Conservation (phyloP, 2,113 vertebrate species). For the Microcebus lehilahytsara region DNA sequence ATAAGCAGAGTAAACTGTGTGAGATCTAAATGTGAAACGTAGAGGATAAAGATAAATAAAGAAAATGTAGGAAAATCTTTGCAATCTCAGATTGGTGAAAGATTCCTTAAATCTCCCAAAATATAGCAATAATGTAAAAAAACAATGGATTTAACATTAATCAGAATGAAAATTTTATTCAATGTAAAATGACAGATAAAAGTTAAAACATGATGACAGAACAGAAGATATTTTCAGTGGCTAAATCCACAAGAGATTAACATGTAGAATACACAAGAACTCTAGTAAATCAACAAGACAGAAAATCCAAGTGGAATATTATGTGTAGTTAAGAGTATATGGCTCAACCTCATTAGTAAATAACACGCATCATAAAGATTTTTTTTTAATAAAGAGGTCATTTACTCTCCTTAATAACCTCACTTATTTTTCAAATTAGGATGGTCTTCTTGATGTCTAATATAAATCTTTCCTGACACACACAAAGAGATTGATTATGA, state of each 20-base stretch:
- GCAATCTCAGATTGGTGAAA: not conserved
- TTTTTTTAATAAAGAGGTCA: not conserved
- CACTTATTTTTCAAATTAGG: not conserved
- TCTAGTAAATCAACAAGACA: not conserved
- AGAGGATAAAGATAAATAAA: not conserved
- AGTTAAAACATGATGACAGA: not conserved
- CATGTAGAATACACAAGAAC: not conserved
- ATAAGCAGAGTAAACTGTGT: not conserved
- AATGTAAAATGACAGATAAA: not conserved
- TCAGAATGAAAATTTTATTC: not conserved
- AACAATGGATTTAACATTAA: not conserved
- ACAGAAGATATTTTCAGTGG: not conserved
- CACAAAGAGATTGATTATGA: not conserved
- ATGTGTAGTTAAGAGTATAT: not conserved
- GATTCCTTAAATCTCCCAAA: not conserved
- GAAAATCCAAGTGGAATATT: not conserved
- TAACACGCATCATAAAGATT: rapidly evolving
- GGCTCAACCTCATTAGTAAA: not conserved
- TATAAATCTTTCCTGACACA: not conserved
- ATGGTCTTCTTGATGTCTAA: not conserved
- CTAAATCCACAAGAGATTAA: not conserved
- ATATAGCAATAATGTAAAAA: not conserved
- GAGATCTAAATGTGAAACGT: not conserved
- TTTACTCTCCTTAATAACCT: not conserved
- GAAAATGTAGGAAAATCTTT: not conserved